Conservation (phyloP, 2,797 vertebrate species). For the Periparus ater region DNA sequence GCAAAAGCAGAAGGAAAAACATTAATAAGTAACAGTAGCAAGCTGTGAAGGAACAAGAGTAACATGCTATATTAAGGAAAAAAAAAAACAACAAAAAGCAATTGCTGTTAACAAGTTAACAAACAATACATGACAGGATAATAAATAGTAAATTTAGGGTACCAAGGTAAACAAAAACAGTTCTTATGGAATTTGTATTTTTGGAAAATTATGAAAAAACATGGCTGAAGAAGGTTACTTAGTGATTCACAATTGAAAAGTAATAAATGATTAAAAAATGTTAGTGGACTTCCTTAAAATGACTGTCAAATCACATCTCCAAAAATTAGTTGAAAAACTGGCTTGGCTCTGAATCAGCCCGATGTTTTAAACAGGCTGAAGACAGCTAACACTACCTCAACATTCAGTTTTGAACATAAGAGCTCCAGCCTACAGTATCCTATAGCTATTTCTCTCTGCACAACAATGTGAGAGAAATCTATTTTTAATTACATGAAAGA, state of each 20-base stretch:
- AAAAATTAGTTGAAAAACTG: neutral
- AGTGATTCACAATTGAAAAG: neutral
- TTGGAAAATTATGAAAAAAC: neutral
- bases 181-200: neutral
- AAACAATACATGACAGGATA: neutral
- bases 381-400: neutral
- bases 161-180: neutral
- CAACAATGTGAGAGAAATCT: constrained; percentile 4
- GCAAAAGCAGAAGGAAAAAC: neutral
- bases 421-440: neutral
- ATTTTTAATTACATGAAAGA: constrained; percentile 29
- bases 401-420: neutral
- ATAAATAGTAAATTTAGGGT: neutral
- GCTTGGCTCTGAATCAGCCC: neutral
- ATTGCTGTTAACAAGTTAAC: neutral
- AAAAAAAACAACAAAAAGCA: neutral
- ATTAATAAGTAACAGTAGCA: neutral
- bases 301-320: neutral
- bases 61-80: neutral
- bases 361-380: neutral
- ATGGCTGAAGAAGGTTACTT: neutral
- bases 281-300: neutral
- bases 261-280: neutral
- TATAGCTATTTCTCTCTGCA: neutral
- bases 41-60: neutral